Conservation (phyloP, 2,888 invertebrate species). For the Hypsopygia costalis region DNA sequence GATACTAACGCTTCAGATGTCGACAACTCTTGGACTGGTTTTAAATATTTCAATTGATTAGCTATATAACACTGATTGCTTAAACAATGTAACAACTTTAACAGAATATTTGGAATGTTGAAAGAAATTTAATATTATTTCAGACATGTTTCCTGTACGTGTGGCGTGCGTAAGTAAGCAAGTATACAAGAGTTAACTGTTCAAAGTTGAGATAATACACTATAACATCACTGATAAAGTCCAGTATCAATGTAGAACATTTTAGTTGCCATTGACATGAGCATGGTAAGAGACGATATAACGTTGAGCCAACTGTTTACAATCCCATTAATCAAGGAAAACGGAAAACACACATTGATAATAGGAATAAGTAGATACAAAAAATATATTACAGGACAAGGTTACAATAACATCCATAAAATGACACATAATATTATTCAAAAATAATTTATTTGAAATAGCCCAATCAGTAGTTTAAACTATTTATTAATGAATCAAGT, state of each 20-base stretch:
- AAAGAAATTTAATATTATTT: not conserved
- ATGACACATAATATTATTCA: not conserved
- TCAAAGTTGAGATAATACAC: constrained; percentile 6
- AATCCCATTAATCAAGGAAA: constrained; percentile 6
- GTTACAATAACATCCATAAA: not conserved
- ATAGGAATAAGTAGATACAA: not conserved
- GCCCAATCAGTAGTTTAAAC: too few species aligned
- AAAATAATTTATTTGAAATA: not conserved
- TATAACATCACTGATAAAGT: constrained; percentile 9
- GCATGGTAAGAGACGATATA: not conserved
- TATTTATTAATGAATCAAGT: too few species aligned
- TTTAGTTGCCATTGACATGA: not conserved
- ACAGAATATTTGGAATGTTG: not conserved
- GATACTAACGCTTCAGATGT: constrained; percentile 69
- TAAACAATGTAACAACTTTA: not conserved
- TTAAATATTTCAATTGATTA: constrained; percentile 38
- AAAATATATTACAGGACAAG: not conserved
- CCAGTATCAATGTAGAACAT: not conserved
- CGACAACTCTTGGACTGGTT: constrained; percentile 60
- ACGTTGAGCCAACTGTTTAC: constrained; percentile 3
- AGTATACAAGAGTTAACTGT: constrained; percentile 5
- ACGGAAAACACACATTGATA: constrained; percentile 8
- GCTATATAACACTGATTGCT: not conserved
- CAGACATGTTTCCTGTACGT: not conserved
- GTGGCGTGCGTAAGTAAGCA: constrained; percentile 6